Evolutionary conservation across 2,113 vertebrate genomes (phyloP).

Genomic region (Coryphaenoides rupestris): DNA sequence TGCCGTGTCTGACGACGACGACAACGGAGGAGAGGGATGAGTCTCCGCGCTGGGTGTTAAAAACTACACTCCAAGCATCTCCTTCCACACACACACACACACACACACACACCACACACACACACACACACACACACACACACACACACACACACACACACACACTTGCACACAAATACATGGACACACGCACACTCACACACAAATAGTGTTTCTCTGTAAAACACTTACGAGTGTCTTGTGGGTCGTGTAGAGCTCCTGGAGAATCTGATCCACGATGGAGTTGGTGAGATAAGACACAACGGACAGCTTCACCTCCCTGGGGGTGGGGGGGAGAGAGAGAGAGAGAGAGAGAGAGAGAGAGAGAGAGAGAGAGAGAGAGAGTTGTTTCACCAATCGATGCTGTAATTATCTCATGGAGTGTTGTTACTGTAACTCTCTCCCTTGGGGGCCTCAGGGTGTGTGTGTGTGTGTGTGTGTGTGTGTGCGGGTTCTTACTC

Average conservation of each 20-base stretch:
- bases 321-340: conserved; percentile 43
- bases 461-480: too few relatives aligned
- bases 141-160: background rate
- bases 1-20: conserved; percentile 52
- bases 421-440: conserved; percentile 9
- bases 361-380: conserved; percentile 14
- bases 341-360: conserved; percentile 11
- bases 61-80: background rate
- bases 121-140: background rate
- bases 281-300: conserved; percentile 90
- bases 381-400: conserved; percentile 21
- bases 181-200: too few relatives aligned
- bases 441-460: background rate
- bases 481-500: conserved; percentile 53
- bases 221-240: conserved; percentile 77
- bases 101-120: background rate
- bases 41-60: too few relatives aligned
- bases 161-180: conserved; percentile 11
- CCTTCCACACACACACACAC: background rate
- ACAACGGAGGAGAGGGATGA: background rate
- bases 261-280: conserved; percentile 86
- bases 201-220: conserved; percentile 12
- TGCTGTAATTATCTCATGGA: conserved; percentile 38
- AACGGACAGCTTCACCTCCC: conserved; percentile 86
- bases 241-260: conserved; percentile 83